Evolutionary conservation across 2,888 invertebrate species (phyloP).

Genomic region (Clostera curtula): DNA sequence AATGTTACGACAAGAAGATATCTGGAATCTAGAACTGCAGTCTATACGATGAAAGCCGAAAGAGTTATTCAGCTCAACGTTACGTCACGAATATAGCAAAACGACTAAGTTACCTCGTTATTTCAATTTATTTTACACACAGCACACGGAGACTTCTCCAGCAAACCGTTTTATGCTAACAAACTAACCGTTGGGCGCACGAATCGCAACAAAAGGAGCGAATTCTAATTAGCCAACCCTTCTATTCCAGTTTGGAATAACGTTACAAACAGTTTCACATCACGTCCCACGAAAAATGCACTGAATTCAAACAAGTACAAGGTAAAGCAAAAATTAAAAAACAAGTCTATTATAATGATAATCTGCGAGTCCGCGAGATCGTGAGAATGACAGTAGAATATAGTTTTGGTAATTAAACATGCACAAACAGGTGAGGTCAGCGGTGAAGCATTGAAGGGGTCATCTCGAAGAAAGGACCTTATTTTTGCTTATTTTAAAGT

Average conservation of each 20-base stretch:
- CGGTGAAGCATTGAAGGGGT: slow-evolving; percentile 41
- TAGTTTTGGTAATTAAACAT: slow-evolving; percentile 36
- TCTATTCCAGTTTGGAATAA: slow-evolving; percentile 10
- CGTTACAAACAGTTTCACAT: slow-evolving; percentile 20
- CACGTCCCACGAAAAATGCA: slow-evolving; percentile 8
- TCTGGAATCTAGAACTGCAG: no score
- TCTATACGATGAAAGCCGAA: no score
- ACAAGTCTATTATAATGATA: slow-evolving; percentile 35
- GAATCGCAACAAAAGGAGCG: slow-evolving; percentile 19
- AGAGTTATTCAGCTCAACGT: no score
- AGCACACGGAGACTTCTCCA: no score
- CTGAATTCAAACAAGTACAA: slow-evolving; percentile 14
- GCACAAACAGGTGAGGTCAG: slow-evolving; percentile 61
- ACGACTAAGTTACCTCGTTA: no score
- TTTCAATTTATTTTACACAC: no score
- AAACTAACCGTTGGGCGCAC: slow-evolving; percentile 1
- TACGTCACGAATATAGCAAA: no score
- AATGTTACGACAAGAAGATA: no score
- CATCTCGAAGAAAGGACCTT: slow-evolving; percentile 29
- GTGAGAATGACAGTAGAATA: slow-evolving; percentile 36
- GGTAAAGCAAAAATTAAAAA: slow-evolving; percentile 20
- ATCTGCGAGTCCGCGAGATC: slow-evolving; percentile 26
- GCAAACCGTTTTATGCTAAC: no score
- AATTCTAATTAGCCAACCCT: slow-evolving; percentile 23
- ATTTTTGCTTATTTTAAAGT: slow-evolving; percentile 20